Evolutionary conservation across 2,888 invertebrate genomes (phyloP), one percentile per base, ranked within the genome.

Genomic region (Venustoraphidia nigricollis): DNA sequence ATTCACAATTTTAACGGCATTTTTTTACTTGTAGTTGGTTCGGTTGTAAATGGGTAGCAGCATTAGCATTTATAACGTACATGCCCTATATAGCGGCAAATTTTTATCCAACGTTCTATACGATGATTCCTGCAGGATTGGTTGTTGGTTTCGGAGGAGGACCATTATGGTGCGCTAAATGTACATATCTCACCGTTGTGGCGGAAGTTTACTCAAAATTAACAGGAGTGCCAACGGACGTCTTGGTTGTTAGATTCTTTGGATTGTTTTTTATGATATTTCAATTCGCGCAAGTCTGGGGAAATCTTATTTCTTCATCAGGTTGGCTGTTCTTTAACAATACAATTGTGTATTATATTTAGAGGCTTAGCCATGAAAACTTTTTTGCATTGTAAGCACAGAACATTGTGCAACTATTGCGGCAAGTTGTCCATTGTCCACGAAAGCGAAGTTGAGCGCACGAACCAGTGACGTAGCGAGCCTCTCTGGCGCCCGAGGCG

Each of bases 241-340:
- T 74, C 1, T 65, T 80, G 17, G 71, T 83, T 45, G 76, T 77
- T 40, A 67, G 79, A 5, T 83, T 83, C 60, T 76, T 84, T 51
- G 83, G 83, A 0, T 64, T 81, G 36, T 84, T 84, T 67, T 84
- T 82, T 67, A 77, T 81, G 76, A 73, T 82, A 51, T 81, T 82
- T 61, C 82, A 82, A 60, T 70, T 79, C 57, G 76, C 79, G 53
- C 76, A 81, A 66, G 75, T 83, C 27, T 77, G 78, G 74, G 82
- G 83, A 1, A 82, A 82, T 56, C 67, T 82, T 34, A 76, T 80
- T 41, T 79, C 79, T 10, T 79, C 78, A 1, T 54, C 72, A 44
- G 73, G 75, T 75, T 59, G 61, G 66, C 50, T 17, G 14, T 11
- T 72, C 27, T 17, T 17, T 17, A 27, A 27, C 6, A 27, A 5